Evolutionary conservation across 1,140 invertebrate species (phyloP).

Genomic region (Drosophila kohkoa): DNA sequence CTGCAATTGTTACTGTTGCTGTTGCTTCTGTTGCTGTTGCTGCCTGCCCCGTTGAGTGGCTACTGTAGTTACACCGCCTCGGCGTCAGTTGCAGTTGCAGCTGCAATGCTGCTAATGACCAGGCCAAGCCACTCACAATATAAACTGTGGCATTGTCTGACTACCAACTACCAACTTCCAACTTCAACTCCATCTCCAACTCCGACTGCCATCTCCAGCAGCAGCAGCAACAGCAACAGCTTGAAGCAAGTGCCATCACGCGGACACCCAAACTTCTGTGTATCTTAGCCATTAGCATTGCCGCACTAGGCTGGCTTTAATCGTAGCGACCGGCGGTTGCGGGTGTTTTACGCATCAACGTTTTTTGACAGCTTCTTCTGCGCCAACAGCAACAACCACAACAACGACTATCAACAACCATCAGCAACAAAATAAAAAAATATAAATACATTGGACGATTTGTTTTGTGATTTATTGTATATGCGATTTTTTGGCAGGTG

Average conservation of each 20-base stretch:
- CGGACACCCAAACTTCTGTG: conserved; percentile 73
- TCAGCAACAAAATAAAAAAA: conserved; percentile 2
- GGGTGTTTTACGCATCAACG: conserved; percentile 77
- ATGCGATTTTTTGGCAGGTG: conserved; percentile 75
- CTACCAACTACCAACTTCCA: conserved; percentile 27
- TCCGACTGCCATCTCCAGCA: conserved; percentile 10
- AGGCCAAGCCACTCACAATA: conserved; percentile 69
- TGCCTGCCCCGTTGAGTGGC: conserved; percentile 49
- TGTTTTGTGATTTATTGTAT: conserved; percentile 64
- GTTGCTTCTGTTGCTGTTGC: not conserved
- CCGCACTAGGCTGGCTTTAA: conserved; percentile 77
- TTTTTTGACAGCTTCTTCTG: conserved; percentile 71
- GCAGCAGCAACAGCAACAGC: not conserved
- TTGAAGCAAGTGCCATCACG: conserved; percentile 45
- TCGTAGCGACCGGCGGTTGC: conserved; percentile 63
- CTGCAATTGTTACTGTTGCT: conserved; percentile 36
- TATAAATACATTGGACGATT: conserved; percentile 11
- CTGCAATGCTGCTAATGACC: conserved; percentile 81
- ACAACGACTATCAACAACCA: not conserved
- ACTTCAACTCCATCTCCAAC: conserved; percentile 12
- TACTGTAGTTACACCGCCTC: conserved; percentile 77
- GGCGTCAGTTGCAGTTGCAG: conserved; percentile 67
- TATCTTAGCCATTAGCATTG: conserved; percentile 74
- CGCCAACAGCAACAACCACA: not conserved
- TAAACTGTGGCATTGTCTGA: conserved; percentile 81